phyloP scores from a whole-genome alignment of 2,888 invertebrate genomes.

The Escarpia spicata region DNA sequence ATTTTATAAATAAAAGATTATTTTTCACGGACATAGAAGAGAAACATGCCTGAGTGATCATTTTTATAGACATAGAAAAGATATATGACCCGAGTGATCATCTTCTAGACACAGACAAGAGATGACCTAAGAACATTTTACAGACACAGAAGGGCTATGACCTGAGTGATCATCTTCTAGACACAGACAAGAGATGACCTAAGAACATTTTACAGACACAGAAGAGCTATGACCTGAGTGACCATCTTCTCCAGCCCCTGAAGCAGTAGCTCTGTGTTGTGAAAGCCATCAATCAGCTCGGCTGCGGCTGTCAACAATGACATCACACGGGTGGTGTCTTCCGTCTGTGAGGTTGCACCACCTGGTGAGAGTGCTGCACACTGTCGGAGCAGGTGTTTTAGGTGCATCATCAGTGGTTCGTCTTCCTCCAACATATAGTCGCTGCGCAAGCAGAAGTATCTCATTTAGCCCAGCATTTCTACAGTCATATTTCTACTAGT shows the following conservation, averaged over 20 bases:
- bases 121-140: too few species aligned
- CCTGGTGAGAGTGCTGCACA: background rate
- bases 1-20: too few species aligned
- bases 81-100: background rate
- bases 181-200: too few species aligned
- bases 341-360: background rate
- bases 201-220: too few species aligned
- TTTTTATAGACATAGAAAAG: background rate
- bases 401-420: background rate
- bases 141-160: too few species aligned
- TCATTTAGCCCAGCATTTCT: background rate
- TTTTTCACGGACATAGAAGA: too few species aligned
- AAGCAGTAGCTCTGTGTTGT: conserved; percentile 2
- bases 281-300: background rate
- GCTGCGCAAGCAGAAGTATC: background rate
- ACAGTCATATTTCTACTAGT: background rate
- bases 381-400: background rate
- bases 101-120: background rate
- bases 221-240: background rate
- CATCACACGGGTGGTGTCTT: background rate
- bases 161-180: too few species aligned
- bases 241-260: background rate
- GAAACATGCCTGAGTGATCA: too few species aligned
- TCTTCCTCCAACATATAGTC: background rate
- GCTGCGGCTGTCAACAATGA: background rate